Percentiles rank a stretch among this genome's conserved stretches.
Conservation (phyloP, 2,797 vertebrate species). For the Falco concolor region DNA sequence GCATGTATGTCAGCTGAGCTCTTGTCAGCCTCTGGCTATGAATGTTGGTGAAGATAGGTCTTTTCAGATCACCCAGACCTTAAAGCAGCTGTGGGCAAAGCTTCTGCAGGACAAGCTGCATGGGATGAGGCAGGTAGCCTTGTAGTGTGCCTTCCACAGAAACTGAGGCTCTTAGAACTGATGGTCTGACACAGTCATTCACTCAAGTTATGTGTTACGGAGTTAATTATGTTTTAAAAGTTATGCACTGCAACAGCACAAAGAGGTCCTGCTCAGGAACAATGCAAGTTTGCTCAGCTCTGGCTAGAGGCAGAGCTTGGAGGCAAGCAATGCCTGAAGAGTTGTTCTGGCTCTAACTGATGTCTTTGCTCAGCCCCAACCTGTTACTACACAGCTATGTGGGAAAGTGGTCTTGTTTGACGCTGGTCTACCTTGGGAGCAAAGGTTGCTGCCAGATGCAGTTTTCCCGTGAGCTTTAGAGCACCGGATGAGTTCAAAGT, state of each 20-base stretch:
- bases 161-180: neutral
- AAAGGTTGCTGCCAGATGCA: neutral
- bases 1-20: neutral
- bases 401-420: neutral
- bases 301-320: neutral
- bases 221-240: neutral
- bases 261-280: neutral
- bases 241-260: neutral
- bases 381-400: neutral
- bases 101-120: neutral
- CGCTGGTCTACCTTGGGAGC: neutral
- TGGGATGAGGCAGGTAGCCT: neutral
- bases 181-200: neutral
- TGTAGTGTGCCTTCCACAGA: neutral
- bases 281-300: neutral
- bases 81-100: neutral
- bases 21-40: neutral
- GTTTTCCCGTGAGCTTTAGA: neutral
- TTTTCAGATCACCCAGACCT: neutral
- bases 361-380: neutral
- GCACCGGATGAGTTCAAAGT: neutral
- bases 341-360: neutral
- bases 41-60: neutral
- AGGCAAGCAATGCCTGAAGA: neutral
- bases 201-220: neutral